Percentiles rank a stretch among this genome's conserved stretches.
These are phyloP conservation scores for Amblyteles armatorius DNA, from an alignment of 2,888 invertebrate species.

Conservation along the genomic window DNA sequence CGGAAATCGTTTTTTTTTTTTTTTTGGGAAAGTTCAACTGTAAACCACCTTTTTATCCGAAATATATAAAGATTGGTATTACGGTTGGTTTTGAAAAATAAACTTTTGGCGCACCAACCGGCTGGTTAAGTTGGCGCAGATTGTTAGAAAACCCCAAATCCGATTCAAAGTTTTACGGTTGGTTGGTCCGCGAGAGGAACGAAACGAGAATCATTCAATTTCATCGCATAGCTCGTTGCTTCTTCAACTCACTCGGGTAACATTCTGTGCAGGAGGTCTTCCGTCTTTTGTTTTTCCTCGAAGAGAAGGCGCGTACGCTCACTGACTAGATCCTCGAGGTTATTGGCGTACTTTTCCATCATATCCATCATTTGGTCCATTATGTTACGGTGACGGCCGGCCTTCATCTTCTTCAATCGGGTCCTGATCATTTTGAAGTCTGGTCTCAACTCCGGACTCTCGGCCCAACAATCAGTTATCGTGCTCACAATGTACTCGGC, in stretches of 20 bases:
- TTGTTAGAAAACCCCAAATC: too few species aligned
- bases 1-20: too few species aligned
- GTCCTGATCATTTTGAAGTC: conserved; percentile 93
- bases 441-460: conserved; percentile 92
- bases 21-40: too few species aligned
- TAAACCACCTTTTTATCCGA: too few species aligned
- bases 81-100: too few species aligned
- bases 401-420: conserved; percentile 94
- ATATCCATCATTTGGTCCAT: conserved; percentile 99
- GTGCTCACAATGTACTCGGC: conserved; percentile 93
- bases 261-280: conserved; percentile 97
- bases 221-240: not conserved
- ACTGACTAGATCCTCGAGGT: conserved; percentile 96
- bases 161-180: too few species aligned
- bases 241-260: conserved; percentile 91
- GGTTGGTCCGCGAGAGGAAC: too few species aligned
- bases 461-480: conserved; percentile 96
- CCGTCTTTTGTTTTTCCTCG: conserved; percentile 97
- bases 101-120: too few species aligned
- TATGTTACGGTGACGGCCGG: conserved; percentile 95
- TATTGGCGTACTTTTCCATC: conserved; percentile 98
- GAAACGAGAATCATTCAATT: not conserved
- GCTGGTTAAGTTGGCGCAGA: too few species aligned
- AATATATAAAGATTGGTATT: too few species aligned
- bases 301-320: conserved; percentile 95